A percentile compares a stretch with the other conserved stretches of the same genome.
phyloP scores from a whole-genome alignment of 2,113 vertebrate species.

The Apteryx owenii region DNA sequence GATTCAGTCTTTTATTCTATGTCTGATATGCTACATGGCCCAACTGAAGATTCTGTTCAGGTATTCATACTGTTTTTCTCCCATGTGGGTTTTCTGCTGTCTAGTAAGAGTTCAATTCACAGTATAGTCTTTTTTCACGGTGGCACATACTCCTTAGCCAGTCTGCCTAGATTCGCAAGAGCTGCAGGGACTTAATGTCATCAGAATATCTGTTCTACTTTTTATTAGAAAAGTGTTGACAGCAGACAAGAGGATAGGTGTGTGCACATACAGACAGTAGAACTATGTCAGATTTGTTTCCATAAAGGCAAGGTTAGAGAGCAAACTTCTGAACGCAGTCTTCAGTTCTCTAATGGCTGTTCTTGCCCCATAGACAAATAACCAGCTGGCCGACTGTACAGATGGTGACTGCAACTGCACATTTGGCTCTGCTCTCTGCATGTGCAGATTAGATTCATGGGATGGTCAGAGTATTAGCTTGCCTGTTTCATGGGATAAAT shows the following conservation, averaged over 20 bases:
- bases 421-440: neutral
- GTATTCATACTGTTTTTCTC: neutral
- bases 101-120: neutral
- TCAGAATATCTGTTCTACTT: neutral
- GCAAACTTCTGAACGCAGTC: neutral
- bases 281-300: neutral
- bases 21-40: neutral
- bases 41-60: neutral
- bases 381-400: neutral
- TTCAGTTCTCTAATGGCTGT: neutral
- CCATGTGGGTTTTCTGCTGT: neutral
- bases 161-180: neutral
- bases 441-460: rapidly evolving
- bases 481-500: neutral
- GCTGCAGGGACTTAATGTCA: neutral
- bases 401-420: neutral
- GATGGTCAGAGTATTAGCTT: neutral
- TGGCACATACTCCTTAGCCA: neutral
- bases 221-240: neutral
- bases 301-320: neutral
- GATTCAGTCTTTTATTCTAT: neutral
- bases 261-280: neutral
- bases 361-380: neutral
- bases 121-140: neutral
- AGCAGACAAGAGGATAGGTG: neutral